Conservation (phyloP, 2,113 vertebrate genomes). For the Amphiprion percula region DNA sequence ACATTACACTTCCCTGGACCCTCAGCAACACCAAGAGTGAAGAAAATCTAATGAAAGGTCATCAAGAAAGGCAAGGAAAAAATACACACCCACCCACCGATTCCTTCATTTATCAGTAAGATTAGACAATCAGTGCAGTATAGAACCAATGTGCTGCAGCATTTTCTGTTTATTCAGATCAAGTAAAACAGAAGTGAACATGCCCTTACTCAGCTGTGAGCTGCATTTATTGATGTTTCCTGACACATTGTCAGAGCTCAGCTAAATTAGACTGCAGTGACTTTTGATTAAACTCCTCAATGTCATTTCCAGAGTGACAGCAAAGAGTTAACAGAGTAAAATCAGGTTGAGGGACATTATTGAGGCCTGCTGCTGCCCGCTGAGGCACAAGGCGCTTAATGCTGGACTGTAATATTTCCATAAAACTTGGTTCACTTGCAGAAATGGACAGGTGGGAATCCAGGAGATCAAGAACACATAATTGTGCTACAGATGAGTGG, state of each 20-base stretch:
- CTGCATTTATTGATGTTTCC: conserved; percentile 8
- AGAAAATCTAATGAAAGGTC: too few species aligned
- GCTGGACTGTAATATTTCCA: conserved; percentile 17
- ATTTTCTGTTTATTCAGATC: too few species aligned
- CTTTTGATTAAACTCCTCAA: conserved; percentile 1
- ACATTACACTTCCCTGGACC: too few species aligned
- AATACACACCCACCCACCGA: too few species aligned
- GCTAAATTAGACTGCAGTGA: neutral
- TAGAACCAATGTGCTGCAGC: too few species aligned
- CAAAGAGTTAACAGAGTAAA: too few species aligned
- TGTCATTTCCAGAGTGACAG: neutral
- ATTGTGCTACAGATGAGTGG: neutral
- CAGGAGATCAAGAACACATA: conserved; percentile 10
- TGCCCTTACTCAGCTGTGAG: too few species aligned
- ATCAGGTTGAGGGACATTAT: neutral
- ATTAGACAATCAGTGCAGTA: too few species aligned
- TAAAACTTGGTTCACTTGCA: conserved; percentile 2
- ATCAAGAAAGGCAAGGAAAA: too few species aligned
- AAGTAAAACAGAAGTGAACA: too few species aligned
- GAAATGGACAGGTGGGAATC: neutral
- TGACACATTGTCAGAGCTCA: conserved; percentile 5
- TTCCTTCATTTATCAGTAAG: too few species aligned
- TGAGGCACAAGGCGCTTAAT: conserved; percentile 23
- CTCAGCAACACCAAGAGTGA: too few species aligned
- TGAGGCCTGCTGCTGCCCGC: neutral